phyloP scores from a whole-genome alignment of 2,113 vertebrate genomes.

The Aptenodytes patagonicus region DNA sequence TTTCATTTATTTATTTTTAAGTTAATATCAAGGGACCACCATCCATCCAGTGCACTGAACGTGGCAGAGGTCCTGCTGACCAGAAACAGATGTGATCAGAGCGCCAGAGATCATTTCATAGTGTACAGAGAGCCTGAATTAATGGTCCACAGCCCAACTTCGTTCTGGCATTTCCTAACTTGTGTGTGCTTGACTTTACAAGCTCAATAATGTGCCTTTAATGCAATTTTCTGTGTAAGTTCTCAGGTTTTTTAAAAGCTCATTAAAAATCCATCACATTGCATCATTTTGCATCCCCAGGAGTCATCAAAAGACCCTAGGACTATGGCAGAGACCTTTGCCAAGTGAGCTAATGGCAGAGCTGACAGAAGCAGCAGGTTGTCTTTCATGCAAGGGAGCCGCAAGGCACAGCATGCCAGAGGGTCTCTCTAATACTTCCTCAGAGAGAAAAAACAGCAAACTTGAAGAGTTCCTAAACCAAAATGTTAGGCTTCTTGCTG shows the following conservation, averaged over 20 bases:
- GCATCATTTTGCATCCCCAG: neutral
- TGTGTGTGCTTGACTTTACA: neutral
- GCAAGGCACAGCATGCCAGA: neutral
- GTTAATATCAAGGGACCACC: neutral
- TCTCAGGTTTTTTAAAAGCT: neutral
- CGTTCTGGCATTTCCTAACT: neutral
- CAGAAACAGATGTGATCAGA: neutral
- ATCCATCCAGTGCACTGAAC: neutral
- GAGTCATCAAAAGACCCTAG: neutral
- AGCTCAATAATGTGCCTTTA: neutral
- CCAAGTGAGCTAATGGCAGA: neutral
- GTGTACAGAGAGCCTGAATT: neutral
- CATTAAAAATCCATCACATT: conserved; percentile 23
- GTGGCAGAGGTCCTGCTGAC: neutral
- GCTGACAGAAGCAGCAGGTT: neutral
- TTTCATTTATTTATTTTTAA: neutral
- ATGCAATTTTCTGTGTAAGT: neutral
- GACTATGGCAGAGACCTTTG: neutral
- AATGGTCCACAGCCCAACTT: neutral
- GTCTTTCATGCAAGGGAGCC: neutral
- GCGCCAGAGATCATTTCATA: neutral
- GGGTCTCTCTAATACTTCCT: neutral
- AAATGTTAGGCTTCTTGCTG: neutral
- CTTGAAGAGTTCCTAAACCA: neutral
- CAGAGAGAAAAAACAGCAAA: neutral